Conservation (phyloP, 2,113 vertebrate genomes). For the Aythya baeri region DNA sequence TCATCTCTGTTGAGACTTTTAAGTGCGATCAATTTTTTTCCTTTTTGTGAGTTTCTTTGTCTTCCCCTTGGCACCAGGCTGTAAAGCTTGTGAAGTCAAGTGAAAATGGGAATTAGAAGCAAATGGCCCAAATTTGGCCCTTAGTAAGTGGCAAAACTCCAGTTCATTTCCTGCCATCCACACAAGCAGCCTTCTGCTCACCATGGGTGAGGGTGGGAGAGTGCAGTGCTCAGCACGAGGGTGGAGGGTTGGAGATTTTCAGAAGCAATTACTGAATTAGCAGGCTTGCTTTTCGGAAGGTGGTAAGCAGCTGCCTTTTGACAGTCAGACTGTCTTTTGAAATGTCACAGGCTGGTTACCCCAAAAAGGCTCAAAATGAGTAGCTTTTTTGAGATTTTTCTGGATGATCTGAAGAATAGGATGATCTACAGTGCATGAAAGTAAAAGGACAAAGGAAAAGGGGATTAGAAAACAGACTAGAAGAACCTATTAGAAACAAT, state of each 20-base stretch:
- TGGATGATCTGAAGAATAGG: not conserved
- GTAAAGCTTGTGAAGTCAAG: not conserved
- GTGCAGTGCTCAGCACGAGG: not conserved
- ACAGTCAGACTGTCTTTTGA: not conserved
- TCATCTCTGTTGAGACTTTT: not conserved
- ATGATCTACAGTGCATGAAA: not conserved
- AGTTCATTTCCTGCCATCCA: not conserved
- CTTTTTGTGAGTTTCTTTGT: not conserved
- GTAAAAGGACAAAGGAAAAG: not conserved
- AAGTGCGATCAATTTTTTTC: not conserved
- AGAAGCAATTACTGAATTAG: slow-evolving; percentile 18
- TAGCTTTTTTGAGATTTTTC: not conserved
- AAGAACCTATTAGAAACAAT: not conserved
- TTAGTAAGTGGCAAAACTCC: not conserved
- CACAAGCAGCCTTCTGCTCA: not conserved
- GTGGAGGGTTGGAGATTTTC: not conserved
- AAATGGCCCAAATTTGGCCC: not conserved
- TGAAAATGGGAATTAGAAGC: not conserved
- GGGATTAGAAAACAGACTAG: not conserved
- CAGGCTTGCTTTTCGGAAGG: not conserved
- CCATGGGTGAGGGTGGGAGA: not conserved
- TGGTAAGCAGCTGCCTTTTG: not conserved
- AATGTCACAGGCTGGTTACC: not conserved
- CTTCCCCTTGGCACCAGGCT: not conserved
- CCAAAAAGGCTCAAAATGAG: not conserved